Evolutionary conservation across 2,113 vertebrate species (phyloP).

Genomic region (Passer domesticus): DNA sequence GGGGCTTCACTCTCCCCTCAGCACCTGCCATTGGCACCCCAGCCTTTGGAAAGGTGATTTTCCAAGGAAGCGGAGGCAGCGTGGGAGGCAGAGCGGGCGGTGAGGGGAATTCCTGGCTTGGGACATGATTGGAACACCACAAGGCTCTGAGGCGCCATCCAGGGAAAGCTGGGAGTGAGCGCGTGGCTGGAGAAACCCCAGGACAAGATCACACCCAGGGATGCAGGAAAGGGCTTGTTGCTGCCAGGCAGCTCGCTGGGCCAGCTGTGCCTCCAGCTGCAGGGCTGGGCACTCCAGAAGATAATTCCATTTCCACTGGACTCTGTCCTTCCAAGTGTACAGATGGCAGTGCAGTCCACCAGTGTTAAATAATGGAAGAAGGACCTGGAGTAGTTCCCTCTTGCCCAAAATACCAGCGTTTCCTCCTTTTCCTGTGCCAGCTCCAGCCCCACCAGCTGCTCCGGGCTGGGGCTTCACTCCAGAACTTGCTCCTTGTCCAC

Average conservation of each 20-base stretch:
- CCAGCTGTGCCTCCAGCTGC: background rate
- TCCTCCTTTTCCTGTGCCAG: background rate
- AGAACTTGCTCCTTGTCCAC: background rate
- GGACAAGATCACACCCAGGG: accelerated
- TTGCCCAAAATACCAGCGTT: background rate
- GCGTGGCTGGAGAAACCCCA: accelerated
- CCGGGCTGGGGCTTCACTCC: background rate
- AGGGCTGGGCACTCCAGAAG: background rate
- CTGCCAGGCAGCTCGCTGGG: background rate
- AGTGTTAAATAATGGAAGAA: background rate
- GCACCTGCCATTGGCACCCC: background rate
- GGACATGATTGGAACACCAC: accelerated
- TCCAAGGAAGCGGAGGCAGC: background rate
- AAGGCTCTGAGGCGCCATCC: background rate
- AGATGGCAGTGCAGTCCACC: background rate
- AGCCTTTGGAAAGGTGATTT: background rate
- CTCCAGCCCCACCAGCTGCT: background rate
- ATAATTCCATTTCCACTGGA: background rate
- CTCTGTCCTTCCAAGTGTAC: accelerated
- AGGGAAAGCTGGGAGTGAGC: accelerated
- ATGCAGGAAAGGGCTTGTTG: background rate
- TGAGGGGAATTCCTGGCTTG: background rate
- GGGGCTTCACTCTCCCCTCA: background rate
- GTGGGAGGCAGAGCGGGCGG: accelerated
- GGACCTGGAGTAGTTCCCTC: background rate